Evolutionary conservation across 2,888 invertebrate species (phyloP).

Genomic region (Xestia xanthographa): DNA sequence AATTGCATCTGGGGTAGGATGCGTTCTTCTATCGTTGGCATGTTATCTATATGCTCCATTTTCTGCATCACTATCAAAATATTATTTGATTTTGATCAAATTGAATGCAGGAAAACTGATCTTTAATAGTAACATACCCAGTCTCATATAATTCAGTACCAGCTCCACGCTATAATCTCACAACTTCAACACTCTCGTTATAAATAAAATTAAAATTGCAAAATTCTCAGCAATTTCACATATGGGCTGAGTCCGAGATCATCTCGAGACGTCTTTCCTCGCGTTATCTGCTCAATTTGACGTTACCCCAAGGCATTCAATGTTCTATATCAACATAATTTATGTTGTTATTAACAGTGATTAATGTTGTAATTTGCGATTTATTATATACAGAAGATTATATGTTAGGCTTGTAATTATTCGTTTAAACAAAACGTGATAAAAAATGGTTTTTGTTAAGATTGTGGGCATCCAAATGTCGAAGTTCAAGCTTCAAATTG

Average conservation of each 20-base stretch:
- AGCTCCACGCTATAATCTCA: conserved; percentile 61
- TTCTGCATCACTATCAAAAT: too few species aligned
- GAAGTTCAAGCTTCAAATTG: conserved; percentile 34
- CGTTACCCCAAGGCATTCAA: conserved; percentile 81
- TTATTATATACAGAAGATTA: conserved; percentile 70
- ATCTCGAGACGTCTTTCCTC: conserved; percentile 80
- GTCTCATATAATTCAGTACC: background rate
- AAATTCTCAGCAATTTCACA: conserved; percentile 90
- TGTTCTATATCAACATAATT: conserved; percentile 87
- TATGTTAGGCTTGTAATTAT: conserved; percentile 62
- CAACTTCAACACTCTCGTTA: conserved; percentile 77
- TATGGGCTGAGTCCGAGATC: conserved; percentile 87
- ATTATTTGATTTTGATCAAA: background rate
- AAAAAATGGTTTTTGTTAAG: conserved; percentile 41
- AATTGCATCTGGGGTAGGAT: background rate
- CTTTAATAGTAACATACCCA: background rate
- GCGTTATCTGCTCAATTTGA: conserved; percentile 86
- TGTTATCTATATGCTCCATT: background rate
- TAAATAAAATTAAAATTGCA: conserved; percentile 91
- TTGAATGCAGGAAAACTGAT: background rate
- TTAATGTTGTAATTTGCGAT: conserved; percentile 86
- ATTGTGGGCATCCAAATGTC: conserved; percentile 42
- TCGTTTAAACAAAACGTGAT: conserved; percentile 47
- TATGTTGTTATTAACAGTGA: conserved; percentile 86
- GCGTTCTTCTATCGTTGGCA: too few species aligned